Percentiles rank a stretch among this genome's conserved stretches.
These are phyloP conservation scores for Anoplophora glabripennis DNA, from an alignment of 1,140 invertebrate species.

Conservation along the genomic window DNA sequence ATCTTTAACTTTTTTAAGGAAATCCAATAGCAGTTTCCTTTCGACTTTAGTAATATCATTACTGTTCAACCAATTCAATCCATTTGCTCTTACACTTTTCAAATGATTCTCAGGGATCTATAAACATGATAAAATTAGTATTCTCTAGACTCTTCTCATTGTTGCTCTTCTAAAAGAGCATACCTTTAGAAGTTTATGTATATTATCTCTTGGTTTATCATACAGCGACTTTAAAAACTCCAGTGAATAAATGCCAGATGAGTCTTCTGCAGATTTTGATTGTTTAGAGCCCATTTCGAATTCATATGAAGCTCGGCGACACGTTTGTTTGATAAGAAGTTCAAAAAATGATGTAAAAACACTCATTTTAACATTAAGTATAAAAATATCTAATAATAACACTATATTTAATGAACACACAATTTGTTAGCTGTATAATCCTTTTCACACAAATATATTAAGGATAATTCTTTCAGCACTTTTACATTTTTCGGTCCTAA, in stretches of 20 bases:
- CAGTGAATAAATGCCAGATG: slow-evolving; percentile 35
- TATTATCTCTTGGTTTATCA: slow-evolving; percentile 33
- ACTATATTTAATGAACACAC: too few relatives aligned
- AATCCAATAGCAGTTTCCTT: slow-evolving; percentile 35
- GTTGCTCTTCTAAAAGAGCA: neutral
- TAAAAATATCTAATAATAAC: neutral
- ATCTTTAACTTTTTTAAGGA: slow-evolving; percentile 38
- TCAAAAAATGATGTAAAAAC: slow-evolving; percentile 28
- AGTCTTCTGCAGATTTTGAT: slow-evolving; percentile 19
- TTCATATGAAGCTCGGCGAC: slow-evolving; percentile 35
- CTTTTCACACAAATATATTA: too few relatives aligned
- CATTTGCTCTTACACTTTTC: neutral
- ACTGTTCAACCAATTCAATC: slow-evolving; percentile 19
- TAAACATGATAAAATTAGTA: slow-evolving; percentile 6
- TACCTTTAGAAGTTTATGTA: slow-evolving; percentile 36
- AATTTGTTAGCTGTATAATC: too few relatives aligned
- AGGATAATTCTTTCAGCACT: too few relatives aligned
- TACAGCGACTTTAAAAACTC: slow-evolving; percentile 35
- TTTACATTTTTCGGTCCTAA: too few relatives aligned
- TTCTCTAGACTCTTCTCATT: neutral
- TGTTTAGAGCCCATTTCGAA: slow-evolving; percentile 31
- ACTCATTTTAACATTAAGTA: slow-evolving; percentile 15
- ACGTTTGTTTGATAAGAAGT: slow-evolving; percentile 37
- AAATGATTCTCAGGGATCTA: slow-evolving; percentile 19
- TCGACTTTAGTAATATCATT: slow-evolving; percentile 25